phyloP scores from a whole-genome alignment of 2,113 vertebrate species.

The Galbula dea region DNA sequence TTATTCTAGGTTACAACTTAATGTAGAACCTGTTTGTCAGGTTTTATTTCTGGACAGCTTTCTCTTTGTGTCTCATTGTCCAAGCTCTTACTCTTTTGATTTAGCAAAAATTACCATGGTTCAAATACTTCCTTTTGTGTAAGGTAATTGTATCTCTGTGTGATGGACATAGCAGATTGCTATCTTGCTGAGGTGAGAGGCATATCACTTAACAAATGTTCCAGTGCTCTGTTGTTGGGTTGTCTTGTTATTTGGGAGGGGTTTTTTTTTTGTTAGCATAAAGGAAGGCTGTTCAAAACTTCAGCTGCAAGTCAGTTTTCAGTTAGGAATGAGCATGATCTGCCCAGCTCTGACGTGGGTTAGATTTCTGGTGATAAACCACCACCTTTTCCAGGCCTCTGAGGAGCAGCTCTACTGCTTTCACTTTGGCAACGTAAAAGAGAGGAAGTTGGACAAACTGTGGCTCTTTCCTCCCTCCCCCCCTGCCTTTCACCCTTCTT shows the following conservation, averaged over 20 bases:
- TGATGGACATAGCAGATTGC: neutral
- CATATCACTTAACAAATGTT: conserved; percentile 26
- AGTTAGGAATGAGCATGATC: neutral
- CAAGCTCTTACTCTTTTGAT: neutral
- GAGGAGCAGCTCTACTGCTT: neutral
- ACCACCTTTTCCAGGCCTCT: neutral
- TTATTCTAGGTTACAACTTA: conserved; percentile 1
- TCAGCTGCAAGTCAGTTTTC: neutral
- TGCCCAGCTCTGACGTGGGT: neutral
- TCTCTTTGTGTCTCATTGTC: neutral
- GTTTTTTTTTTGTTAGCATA: neutral
- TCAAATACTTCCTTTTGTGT: conserved; percentile 28
- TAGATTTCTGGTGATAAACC: neutral
- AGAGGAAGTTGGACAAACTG: neutral
- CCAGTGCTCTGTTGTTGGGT: neutral
- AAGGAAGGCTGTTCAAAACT: neutral
- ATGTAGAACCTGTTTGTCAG: conserved; percentile 33
- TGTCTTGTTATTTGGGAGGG: neutral
- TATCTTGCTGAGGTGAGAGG: neutral
- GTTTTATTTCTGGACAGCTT: conserved; percentile 25
- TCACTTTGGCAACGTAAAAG: neutral
- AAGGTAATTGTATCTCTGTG: conserved; percentile 1
- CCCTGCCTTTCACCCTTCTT: neutral
- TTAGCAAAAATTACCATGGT: neutral
- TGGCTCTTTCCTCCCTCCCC: neutral